phyloP scores from a whole-genome alignment of 2,888 invertebrate genomes.

The Metallyticus violacea region DNA sequence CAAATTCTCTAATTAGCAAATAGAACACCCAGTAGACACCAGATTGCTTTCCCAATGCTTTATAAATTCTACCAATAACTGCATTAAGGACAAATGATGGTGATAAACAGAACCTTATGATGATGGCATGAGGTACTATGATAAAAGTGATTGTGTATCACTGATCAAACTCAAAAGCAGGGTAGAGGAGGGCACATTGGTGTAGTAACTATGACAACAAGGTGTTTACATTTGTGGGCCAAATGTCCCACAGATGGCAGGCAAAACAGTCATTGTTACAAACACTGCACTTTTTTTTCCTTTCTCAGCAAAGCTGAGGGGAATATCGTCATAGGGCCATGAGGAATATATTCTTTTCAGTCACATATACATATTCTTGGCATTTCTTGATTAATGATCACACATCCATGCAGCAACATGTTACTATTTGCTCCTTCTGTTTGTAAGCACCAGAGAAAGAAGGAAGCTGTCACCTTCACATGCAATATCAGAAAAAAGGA shows the following conservation, averaged over 20 bases:
- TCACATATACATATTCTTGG: neutral
- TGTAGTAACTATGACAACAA: neutral
- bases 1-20: neutral
- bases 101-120: too few relatives aligned
- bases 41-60: neutral
- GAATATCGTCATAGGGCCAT: neutral
- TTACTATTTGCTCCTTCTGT: neutral
- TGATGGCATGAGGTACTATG: neutral
- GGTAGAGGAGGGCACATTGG: conserved; percentile 1
- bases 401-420: neutral
- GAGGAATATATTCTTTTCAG: neutral
- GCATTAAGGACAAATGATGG: neutral
- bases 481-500: neutral
- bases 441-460: neutral
- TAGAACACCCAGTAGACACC: neutral
- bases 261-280: neutral
- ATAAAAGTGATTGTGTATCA: neutral
- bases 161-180: neutral
- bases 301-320: neutral
- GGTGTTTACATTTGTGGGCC: neutral
- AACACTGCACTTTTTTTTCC: neutral
- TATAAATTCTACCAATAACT: neutral
- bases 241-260: neutral
- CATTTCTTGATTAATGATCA: neutral
- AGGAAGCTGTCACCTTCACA: neutral